Evolutionary conservation across 2,888 invertebrate genomes (phyloP).

Genomic region (Deilephila porcellus): DNA sequence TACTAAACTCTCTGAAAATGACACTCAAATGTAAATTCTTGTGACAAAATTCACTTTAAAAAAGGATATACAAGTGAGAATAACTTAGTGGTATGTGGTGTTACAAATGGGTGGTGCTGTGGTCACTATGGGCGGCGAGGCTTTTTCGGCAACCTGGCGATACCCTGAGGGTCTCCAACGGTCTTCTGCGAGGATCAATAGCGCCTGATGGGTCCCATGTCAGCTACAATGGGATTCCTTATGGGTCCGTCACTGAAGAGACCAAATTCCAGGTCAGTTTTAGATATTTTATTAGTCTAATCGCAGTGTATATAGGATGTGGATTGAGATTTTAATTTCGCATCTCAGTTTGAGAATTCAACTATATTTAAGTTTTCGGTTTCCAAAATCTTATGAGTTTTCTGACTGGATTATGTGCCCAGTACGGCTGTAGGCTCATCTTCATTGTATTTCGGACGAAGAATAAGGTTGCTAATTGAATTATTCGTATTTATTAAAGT

Average conservation of each 20-base stretch:
- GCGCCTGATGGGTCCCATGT: conserved; percentile 48
- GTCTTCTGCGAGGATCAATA: conserved; percentile 43
- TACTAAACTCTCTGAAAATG: no score
- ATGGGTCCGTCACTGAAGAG: conserved; percentile 43
- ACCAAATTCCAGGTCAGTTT: conserved; percentile 26
- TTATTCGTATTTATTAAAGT: no score
- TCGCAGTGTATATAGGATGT: no score
- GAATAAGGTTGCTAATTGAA: no score
- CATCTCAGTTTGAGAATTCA: no score
- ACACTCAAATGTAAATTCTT: neutral
- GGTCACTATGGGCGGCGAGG: conserved; percentile 50
- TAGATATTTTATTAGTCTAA: no score
- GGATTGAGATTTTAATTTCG: no score
- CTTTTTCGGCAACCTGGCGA: conserved; percentile 47
- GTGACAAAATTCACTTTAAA: neutral
- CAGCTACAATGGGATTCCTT: conserved; percentile 51
- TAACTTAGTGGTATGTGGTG: conserved; percentile 14
- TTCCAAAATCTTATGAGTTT: no score
- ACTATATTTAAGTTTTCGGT: no score
- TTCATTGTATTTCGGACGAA: no score
- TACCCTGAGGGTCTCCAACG: conserved; percentile 43
- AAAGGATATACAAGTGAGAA: neutral
- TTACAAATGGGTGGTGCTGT: conserved; percentile 36
- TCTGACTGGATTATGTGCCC: no score
- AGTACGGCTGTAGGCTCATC: no score